phyloP scores from a whole-genome alignment of 1,140 invertebrate genomes.

The Macrocentrus cingulum region DNA sequence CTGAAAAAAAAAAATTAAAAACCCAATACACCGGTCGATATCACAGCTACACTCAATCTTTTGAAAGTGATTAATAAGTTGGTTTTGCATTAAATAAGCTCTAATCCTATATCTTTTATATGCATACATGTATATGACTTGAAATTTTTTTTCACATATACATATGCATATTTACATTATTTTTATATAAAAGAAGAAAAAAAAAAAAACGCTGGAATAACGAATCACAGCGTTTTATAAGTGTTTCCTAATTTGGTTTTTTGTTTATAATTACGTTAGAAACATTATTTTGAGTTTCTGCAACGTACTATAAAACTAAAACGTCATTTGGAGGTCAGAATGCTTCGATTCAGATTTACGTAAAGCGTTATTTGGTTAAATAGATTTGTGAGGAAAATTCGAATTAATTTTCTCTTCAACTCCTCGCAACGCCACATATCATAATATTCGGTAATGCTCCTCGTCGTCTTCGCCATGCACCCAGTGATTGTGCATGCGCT shows the following conservation, averaged over 20 bases:
- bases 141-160: no score
- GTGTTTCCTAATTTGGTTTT: conserved; percentile 4
- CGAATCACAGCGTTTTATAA: not conserved
- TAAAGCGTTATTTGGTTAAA: conserved; percentile 29
- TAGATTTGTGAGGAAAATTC: not conserved
- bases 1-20: conserved; percentile 23
- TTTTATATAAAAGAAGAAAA: no score
- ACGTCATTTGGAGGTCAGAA: conserved; percentile 15
- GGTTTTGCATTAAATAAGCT: conserved; percentile 22
- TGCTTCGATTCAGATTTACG: not conserved
- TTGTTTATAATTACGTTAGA: conserved; percentile 39
- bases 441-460: conserved; percentile 94
- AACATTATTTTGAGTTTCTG: conserved; percentile 48
- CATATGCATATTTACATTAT: not conserved
- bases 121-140: conserved; percentile 12
- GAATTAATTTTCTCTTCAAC: conserved; percentile 29
- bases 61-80: conserved; percentile 29
- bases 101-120: conserved; percentile 27
- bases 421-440: conserved; percentile 73
- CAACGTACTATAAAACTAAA: conserved; percentile 46
- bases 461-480: conserved; percentile 85
- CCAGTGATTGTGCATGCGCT: conserved; percentile 86
- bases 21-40: conserved; percentile 51
- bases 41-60: conserved; percentile 49
- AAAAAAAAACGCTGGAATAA: no score